Evolutionary conservation across 2,113 vertebrate genomes (phyloP), one percentile per base, ranked within the genome.

Genomic region (Sinocyclocheilus anshuiensis): DNA sequence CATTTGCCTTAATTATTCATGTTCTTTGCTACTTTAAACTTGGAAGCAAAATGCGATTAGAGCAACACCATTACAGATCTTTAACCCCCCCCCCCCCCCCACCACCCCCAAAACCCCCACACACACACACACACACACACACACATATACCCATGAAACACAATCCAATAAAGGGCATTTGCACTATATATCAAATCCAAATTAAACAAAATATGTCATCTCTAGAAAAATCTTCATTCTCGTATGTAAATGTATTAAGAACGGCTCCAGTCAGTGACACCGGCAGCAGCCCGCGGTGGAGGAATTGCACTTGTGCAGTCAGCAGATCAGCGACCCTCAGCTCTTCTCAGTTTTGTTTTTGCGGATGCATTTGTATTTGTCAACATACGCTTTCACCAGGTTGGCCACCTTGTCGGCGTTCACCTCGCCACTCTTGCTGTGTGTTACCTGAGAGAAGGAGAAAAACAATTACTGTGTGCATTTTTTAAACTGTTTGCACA

Each of bases 401-500:
- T 97, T 99, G 77, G 98, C 97, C 93, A 99, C 98, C 92, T 99
- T 99, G 22, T 95, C 95, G 86, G 98, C 95, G 93, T 99, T 97
- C 67, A 99, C 98, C 95, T 99, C 98, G 55, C 98, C 97, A 0
- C 98, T 99, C 93, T 98, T 99, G 94, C 98, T 99, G 87, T 98
- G 97, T 93, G 97, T 99, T 86, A 99, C 96, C 98, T 99, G 90
- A 61, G 79, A 75, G 39, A 67, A 82, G 90, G 36, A 89, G 77
- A 80, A 53, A 45, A 39, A 74, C 36, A 26, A 2, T 6, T 1
- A 13, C 1, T 4, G 13, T 29, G 26, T 59, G 63, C 20, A 12
- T 18, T 1, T 53, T 5, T 71, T 12, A 57, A 42, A 26, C 20
- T 9, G 4, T 36, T 36, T n/a, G 42, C 22, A 9, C 20, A 45